Evolutionary conservation across 2,113 vertebrate species (phyloP).

Genomic region (Colius striatus): DNA sequence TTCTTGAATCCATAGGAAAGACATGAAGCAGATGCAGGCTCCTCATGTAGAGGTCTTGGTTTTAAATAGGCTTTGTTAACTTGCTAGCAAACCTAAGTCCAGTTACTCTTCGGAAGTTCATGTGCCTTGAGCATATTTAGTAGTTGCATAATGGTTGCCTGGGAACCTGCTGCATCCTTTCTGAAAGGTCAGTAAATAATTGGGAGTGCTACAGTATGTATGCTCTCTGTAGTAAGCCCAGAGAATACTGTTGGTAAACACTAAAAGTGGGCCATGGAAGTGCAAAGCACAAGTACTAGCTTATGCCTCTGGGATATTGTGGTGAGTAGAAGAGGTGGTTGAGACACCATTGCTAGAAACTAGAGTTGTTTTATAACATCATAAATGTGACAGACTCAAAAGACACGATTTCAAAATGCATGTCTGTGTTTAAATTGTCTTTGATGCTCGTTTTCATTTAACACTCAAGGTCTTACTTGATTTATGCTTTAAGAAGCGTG

Average conservation of each 20-base stretch:
- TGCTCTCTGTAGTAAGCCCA: neutral
- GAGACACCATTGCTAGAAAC: neutral
- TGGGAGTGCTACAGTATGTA: constrained; percentile 4
- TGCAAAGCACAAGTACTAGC: neutral
- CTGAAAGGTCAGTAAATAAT: constrained; percentile 55
- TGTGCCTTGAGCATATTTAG: constrained; percentile 37
- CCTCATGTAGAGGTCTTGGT: neutral
- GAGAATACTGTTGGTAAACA: neutral
- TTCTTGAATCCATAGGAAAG: neutral
- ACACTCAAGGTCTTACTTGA: rapidly evolving
- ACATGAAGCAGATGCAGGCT: neutral
- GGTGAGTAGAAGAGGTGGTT: neutral
- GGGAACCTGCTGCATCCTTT: constrained; percentile 32
- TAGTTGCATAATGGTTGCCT: constrained; percentile 45
- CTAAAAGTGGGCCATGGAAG: neutral
- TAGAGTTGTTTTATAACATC: neutral
- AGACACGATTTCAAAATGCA: neutral
- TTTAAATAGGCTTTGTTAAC: constrained; percentile 22
- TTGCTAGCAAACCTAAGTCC: constrained; percentile 40
- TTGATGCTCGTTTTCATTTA: neutral
- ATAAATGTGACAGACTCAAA: neutral
- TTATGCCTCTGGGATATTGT: neutral
- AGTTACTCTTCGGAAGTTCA: neutral
- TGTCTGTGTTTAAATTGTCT: neutral
- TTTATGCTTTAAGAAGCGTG: neutral